These are phyloP conservation scores for Boloria euphrosyne DNA, from an alignment of 2,888 invertebrate species.

Conservation along the genomic window DNA sequence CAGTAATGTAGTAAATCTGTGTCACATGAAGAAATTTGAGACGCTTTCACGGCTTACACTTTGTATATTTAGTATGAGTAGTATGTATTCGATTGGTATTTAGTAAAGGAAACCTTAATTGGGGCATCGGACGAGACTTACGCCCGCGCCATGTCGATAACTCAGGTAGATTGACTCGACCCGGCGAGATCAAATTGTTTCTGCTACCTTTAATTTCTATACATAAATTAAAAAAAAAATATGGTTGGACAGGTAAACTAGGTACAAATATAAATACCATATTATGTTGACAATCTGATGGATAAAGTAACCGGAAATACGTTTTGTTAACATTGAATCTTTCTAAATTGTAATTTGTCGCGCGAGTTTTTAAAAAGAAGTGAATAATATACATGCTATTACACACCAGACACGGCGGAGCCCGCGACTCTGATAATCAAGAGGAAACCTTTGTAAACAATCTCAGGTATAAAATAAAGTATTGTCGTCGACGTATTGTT, in stretches of 20 bases:
- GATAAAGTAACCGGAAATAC: slow-evolving; percentile 53
- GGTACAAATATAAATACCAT: background rate
- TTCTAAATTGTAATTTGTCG: slow-evolving; percentile 58
- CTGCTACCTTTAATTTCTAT: too few species aligned
- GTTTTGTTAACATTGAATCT: slow-evolving; percentile 55
- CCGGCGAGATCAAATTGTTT: background rate
- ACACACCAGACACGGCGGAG: slow-evolving; percentile 68
- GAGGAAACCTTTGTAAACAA: slow-evolving; percentile 71
- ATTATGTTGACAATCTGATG: background rate
- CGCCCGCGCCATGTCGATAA: slow-evolving; percentile 42
- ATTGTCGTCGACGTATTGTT: slow-evolving; percentile 62
- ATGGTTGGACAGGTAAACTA: slow-evolving; percentile 1
- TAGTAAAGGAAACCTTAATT: slow-evolving; percentile 65
- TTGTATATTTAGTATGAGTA: slow-evolving; percentile 22
- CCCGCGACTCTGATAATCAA: slow-evolving; percentile 53
- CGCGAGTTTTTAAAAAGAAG: slow-evolving; percentile 53
- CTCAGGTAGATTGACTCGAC: slow-evolving; percentile 56
- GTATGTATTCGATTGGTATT: too few species aligned
- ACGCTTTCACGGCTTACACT: background rate
- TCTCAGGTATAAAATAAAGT: slow-evolving; percentile 76
- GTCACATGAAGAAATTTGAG: slow-evolving; percentile 6
- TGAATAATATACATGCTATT: slow-evolving; percentile 52
- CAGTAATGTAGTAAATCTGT: background rate
- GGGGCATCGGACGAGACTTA: slow-evolving; percentile 58
- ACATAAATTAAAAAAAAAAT: too few species aligned